Evolutionary conservation across 2,888 invertebrate species (phyloP), one percentile per base, ranked within the genome.

Genomic region (Frankliniella fusca): DNA sequence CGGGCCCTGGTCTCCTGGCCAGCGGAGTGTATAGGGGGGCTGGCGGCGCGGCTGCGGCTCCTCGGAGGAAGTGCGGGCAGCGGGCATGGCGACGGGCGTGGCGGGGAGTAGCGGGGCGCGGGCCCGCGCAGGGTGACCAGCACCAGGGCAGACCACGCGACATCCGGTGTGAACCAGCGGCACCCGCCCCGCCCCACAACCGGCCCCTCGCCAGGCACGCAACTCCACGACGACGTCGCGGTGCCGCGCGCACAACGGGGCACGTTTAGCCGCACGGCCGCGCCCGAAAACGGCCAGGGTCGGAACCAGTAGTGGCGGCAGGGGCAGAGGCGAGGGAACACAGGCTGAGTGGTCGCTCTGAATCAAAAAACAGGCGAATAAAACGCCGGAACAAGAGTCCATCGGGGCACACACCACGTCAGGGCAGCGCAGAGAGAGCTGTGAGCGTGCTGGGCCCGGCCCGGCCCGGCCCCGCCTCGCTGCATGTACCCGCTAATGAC

Each of bases 231-330:
- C 50, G 50, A 15, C 50, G 54, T 12, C 54, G 18, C 54, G 54
- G 54, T 18, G 54, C 15, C 8, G 18, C 5, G 54, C 61, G 61
- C 20, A 18, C 61, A 61, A 15, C 61, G 10, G 12, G 15, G 61
- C 61, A n/a, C 61, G 61, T 61, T 61, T 61, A 61, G 61, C 61
- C n/a, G 61, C 61, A 61, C 61, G 61, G 61, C 61, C 61, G 61
- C 61, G 61, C n/a, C 61, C 15, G 61, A 7, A 38, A 38, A 38
- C 5, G 38, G 38, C 38, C 38, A 38, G 38, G 38, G 38, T 38
- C 38, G 38, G 38, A 38, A 38, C 38, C 38, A 38, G 5, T 5
- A 38, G 5, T 5, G 38, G 38, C 38, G 38, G 38, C 38, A 38
- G 38, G 5, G 5, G 38, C 38, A n/a, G n/a, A n/a, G 38, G 38